These are phyloP conservation scores for Psittacula derbiana DNA, from an alignment of 2,797 vertebrate species.

Conservation along the genomic window DNA sequence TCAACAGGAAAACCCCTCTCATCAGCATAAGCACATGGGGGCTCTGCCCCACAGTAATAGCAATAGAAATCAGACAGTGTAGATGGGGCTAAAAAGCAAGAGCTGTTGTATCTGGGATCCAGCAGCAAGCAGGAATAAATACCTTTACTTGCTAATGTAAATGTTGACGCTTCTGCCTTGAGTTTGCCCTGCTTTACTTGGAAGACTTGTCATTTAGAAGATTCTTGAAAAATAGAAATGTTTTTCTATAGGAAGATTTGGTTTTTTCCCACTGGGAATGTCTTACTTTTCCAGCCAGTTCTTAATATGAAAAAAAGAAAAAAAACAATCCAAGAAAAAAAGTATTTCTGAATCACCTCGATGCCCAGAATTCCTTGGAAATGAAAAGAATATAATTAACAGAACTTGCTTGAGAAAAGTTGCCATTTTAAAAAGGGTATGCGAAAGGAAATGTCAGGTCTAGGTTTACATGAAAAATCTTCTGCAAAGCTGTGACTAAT, in stretches of 20 bases:
- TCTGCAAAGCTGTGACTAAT: neutral
- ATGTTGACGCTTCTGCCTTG: neutral
- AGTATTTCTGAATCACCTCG: neutral
- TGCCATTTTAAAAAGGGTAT: neutral
- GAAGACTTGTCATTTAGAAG: neutral
- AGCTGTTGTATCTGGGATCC: neutral
- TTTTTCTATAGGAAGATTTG: neutral
- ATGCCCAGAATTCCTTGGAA: neutral
- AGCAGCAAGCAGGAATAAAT: neutral
- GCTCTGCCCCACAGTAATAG: neutral
- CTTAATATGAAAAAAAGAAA: neutral
- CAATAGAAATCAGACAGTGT: neutral
- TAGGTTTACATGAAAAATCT: neutral
- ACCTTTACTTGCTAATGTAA: neutral
- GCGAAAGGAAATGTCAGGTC: neutral
- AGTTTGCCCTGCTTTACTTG: neutral
- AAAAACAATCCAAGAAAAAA: neutral
- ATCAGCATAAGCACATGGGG: fast-evolving
- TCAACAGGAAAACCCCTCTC: neutral
- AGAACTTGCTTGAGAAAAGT: neutral
- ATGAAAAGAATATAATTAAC: neutral
- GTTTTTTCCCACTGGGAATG: neutral
- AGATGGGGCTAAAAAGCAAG: neutral
- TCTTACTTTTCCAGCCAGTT: neutral
- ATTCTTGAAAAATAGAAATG: neutral